Percentiles rank a stretch among this genome's conserved stretches.
Evolutionary conservation across 2,888 invertebrate genomes (phyloP).

Genomic region (Caenorhabditis japonica): DNA sequence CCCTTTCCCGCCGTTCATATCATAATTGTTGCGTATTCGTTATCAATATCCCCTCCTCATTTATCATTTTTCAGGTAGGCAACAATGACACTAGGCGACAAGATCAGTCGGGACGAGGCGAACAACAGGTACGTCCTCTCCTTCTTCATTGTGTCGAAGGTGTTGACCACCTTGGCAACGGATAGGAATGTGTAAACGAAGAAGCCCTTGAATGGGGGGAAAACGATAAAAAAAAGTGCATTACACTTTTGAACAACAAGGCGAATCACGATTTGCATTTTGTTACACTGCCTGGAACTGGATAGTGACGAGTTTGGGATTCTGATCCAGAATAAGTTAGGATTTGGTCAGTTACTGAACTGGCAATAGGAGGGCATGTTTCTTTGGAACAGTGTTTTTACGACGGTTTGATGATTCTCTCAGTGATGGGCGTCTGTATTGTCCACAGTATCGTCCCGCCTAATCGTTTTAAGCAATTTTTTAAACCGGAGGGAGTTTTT

Average conservation of each 20-base stretch:
- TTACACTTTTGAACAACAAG: slow-evolving; percentile 11
- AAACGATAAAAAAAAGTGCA: slow-evolving; percentile 40
- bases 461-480: too few species aligned
- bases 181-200: slow-evolving; percentile 39
- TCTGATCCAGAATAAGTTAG: slow-evolving; percentile 14
- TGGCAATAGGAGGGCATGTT: too few species aligned
- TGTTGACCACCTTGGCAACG: slow-evolving; percentile 9
- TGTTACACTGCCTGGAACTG: slow-evolving; percentile 45
- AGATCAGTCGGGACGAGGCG: slow-evolving; percentile 47
- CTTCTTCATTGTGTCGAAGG: slow-evolving; percentile 2
- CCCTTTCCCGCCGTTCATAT: too few species aligned
- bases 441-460: too few species aligned
- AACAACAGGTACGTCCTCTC: slow-evolving; percentile 44
- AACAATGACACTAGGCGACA: slow-evolving; percentile 41
- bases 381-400: too few species aligned
- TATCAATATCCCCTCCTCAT: neutral
- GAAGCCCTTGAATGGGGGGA: slow-evolving; percentile 6
- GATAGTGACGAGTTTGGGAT: slow-evolving; percentile 38
- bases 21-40: too few species aligned
- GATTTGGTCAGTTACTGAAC: slow-evolving; percentile 21
- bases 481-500: too few species aligned
- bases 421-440: too few species aligned
- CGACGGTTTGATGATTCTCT: too few species aligned
- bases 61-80: slow-evolving; percentile 39
- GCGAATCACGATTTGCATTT: slow-evolving; percentile 29